Percentiles rank a stretch among this genome's conserved stretches.
Evolutionary conservation across 1,140 invertebrate genomes (phyloP).

Genomic region (Lepidurus packardi): DNA sequence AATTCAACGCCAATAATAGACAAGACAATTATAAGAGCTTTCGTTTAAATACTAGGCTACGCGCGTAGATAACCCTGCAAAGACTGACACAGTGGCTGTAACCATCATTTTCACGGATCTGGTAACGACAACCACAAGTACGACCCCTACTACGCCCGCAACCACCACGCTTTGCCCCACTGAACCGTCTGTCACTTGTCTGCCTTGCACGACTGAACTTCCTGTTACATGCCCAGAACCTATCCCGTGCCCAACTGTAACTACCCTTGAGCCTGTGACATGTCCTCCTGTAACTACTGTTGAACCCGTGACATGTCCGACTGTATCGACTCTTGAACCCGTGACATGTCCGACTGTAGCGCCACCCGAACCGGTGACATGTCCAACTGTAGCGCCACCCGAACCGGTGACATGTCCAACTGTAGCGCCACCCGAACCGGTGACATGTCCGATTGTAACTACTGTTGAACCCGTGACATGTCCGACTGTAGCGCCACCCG

Average conservation of each 20-base stretch:
- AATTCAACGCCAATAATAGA: neutral
- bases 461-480: neutral
- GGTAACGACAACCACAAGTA: slow-evolving; percentile 23
- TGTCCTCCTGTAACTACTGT: neutral
- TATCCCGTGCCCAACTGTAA: neutral
- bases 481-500: neutral
- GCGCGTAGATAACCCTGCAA: neutral
- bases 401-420: neutral
- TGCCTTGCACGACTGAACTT: neutral
- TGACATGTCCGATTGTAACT: neutral
- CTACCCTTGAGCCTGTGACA: neutral
- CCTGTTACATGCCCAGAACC: neutral
- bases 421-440: neutral
- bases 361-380: neutral
- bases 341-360: neutral
- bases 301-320: neutral
- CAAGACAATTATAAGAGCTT: too few relatives aligned
- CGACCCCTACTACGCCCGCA: neutral
- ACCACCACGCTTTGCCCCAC: neutral
- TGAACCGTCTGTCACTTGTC: neutral
- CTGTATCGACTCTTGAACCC: neutral
- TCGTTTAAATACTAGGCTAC: neutral
- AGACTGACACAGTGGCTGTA: neutral
- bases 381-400: too few relatives aligned
- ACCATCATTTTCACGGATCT: neutral